Evolutionary conservation across 2,797 vertebrate species (phyloP), one percentile per base, ranked within the genome.

Genomic region (Sparus aurata): DNA sequence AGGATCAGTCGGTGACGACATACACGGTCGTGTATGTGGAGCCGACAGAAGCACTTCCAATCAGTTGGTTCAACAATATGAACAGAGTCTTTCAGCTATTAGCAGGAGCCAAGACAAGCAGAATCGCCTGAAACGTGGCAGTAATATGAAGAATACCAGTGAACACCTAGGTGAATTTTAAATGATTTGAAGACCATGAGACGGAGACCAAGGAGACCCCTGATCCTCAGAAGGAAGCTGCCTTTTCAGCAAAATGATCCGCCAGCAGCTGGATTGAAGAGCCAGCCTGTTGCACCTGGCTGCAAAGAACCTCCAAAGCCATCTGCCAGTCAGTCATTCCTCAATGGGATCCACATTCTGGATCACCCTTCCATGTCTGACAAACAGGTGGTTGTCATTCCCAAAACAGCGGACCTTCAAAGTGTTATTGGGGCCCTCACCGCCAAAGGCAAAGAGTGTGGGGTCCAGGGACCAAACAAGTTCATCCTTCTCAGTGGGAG

Each of bases 141-240:
- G n/a, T n/a, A n/a, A n/a, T n/a, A n/a, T n/a, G n/a, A n/a, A 95
- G 93, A 90, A 64, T 75, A 75, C 60, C 65, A 77, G 76, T 83
- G 50, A 80, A 62, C 55, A 61, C 68, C 76, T 75, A 85, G 73
- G 55, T 65, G 62, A 75, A 63, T 73, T 85, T 85, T 91, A 82
- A 89, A 73, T 92, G 82, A 92, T 85, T 60, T 92, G 85, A 87
- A 65, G 57, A 98, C 90, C 89, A 99, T 99, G 98, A 98, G 94
- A 95, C 95, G 95, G 77, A 99, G 97, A 93, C 97, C 98, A 68
- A 93, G 93, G 76, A 96, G 97, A 95, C 98, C 98, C 76, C 88
- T 99, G 83, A 99, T 99, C 95, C 97, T 99, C 64, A 98, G 97
- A 90, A 96, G 97, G 85, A 98, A 97, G 87, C 80, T 96, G 65